Evolutionary conservation across 1,140 invertebrate species (phyloP), one percentile per base, ranked within the genome.

Genomic region (Meloidogyne floridensis): DNA sequence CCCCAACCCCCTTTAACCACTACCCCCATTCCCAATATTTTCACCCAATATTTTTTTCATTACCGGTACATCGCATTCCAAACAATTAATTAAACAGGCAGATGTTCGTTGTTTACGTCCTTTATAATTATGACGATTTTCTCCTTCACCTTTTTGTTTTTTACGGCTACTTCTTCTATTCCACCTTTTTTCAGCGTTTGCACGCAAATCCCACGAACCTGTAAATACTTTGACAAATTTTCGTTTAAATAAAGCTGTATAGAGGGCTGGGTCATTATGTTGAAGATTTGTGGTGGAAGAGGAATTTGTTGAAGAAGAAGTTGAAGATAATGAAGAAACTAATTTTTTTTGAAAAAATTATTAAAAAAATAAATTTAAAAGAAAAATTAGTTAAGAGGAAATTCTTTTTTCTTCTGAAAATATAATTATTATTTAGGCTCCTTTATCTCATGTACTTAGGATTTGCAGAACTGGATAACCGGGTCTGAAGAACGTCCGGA

Each of bases 171-270:
- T 65, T 11, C 20, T 43, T 4, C 75, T 15, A 59, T 59, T 76
- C 75, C 75, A 76, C 11, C 75, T 51, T 42, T 59, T 8, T 53
- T 76, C 75, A 32, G 75, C 75, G 8, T 15, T 80, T 20, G 59
- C 75, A 5, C 78, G 78, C 75, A 77, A 59, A 32, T 80, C 78
- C 80, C 75, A 80, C 7, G 47, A 47, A 51, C 73, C 43, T 9
- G 80, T 81, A 70, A 82, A 82, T 51, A 84, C 81, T 54, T 76
- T 72, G 59, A 82, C 81, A 75, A 82, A 84, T 59, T 82, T 82
- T 11, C 74, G 80, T 59, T 82, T 82, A 43, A 82, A 82, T 18
- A 82, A 56, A 13, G 81, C 81, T 32, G 81, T 82, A 54, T 82
- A 82, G 13, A 82, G 72, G 10, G 72, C 59, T 42, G 81, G 81